Percentiles rank a stretch among this genome's conserved stretches.
Conservation (phyloP, 2,888 invertebrate species). For the Caenorhabditis sp. region DNA sequence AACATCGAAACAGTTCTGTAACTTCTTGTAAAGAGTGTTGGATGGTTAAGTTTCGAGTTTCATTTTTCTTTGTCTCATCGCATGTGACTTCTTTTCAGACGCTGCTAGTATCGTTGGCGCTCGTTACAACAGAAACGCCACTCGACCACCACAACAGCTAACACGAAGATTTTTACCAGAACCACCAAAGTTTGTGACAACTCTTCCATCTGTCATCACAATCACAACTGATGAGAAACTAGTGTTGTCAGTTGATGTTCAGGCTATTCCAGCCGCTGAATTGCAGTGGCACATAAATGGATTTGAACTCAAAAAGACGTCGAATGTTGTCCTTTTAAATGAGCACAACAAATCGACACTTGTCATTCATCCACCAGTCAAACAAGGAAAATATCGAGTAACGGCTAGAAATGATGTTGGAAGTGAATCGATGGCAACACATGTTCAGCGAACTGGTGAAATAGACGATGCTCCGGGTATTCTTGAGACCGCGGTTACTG, state of each 20-base stretch:
- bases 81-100: conserved; percentile 34
- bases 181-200: conserved; percentile 58
- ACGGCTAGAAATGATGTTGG: conserved; percentile 61
- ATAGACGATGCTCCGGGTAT: conserved; percentile 54
- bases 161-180: conserved; percentile 55
- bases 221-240: conserved; percentile 57
- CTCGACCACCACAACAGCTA: conserved; percentile 30
- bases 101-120: conserved; percentile 37
- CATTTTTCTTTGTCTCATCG: conserved; percentile 10
- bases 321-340: conserved; percentile 51
- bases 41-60: neutral
- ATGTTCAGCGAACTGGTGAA: conserved; percentile 46
- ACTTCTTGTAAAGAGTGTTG: conserved; percentile 8
- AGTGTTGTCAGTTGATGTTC: conserved; percentile 62
- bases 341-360: conserved; percentile 64
- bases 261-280: conserved; percentile 65
- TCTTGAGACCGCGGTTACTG: conserved; percentile 52
- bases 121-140: conserved; percentile 16
- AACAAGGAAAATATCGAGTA: conserved; percentile 62
- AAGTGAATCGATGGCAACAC: conserved; percentile 41
- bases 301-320: conserved; percentile 68
- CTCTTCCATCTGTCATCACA: conserved; percentile 50
- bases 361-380: conserved; percentile 61
- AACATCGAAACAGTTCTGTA: too few species aligned
- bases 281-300: conserved; percentile 74